Conservation (phyloP, 2,113 vertebrate species). For the Phaethornis superciliosus region DNA sequence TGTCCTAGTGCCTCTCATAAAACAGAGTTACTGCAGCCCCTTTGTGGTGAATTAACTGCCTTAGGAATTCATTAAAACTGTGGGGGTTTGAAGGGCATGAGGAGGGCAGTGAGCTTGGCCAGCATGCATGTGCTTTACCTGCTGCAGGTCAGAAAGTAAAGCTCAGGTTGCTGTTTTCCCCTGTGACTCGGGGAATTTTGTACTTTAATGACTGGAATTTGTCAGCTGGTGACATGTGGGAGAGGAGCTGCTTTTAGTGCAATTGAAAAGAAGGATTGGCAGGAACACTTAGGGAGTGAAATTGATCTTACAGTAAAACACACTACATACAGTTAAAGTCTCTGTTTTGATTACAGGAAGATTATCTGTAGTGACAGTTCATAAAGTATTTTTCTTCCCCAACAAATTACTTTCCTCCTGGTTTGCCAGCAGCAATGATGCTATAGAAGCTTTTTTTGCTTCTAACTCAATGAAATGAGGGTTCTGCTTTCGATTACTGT, state of each 20-base stretch:
- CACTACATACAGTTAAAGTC: background rate
- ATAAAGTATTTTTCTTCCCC: background rate
- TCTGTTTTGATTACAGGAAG: background rate
- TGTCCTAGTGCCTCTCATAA: accelerated
- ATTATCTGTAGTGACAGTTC: background rate
- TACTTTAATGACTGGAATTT: background rate
- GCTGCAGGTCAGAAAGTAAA: background rate
- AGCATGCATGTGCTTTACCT: accelerated
- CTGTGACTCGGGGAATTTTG: background rate
- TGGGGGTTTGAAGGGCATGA: background rate
- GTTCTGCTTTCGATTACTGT: background rate
- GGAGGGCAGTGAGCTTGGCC: background rate
- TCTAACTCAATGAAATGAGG: background rate
- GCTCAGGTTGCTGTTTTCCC: background rate
- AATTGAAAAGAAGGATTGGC: background rate
- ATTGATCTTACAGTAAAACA: background rate
- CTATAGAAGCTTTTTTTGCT: background rate
- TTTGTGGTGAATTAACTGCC: background rate
- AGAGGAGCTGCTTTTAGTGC: background rate
- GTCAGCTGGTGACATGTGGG: accelerated
- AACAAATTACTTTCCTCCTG: background rate
- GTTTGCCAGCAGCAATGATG: background rate
- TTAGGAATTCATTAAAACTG: background rate
- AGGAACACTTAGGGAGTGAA: background rate
- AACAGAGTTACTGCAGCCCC: background rate